These are phyloP conservation scores for Tryphoninae sp. DNA, from an alignment of 2,888 invertebrate genomes.

Conservation along the genomic window DNA sequence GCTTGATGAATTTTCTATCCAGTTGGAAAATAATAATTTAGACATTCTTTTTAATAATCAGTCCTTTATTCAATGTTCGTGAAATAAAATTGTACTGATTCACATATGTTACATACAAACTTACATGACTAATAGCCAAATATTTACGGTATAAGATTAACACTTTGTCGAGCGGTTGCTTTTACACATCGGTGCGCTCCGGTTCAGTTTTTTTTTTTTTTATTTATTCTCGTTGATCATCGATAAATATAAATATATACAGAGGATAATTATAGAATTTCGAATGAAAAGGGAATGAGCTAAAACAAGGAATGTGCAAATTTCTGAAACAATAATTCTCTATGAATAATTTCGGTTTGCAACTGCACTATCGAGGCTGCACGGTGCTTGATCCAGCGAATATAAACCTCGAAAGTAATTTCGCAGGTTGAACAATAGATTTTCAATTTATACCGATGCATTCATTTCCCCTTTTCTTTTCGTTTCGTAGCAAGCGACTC, in stretches of 20 bases:
- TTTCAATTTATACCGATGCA: slow-evolving; percentile 19
- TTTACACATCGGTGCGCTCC: neutral
- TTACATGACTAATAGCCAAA: slow-evolving; percentile 68
- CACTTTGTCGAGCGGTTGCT: neutral
- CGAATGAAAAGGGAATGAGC: slow-evolving; percentile 26
- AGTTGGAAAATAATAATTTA: neutral
- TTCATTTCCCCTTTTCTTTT: slow-evolving; percentile 1
- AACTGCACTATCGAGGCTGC: neutral
- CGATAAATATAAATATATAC: slow-evolving; percentile 56
- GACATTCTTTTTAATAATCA: slow-evolving; percentile 24
- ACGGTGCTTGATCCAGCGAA: neutral
- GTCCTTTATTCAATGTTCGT: slow-evolving; percentile 60
- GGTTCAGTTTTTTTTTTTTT: neutral
- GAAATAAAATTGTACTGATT: slow-evolving; percentile 72
- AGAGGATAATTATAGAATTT: slow-evolving; percentile 51
- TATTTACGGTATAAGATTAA: slow-evolving; percentile 38
- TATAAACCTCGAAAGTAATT: neutral
- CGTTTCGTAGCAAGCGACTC: slow-evolving; percentile 56
- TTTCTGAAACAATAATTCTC: slow-evolving; percentile 73
- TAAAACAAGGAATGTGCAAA: slow-evolving; percentile 43
- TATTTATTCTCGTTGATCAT: neutral
- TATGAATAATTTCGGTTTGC: slow-evolving; percentile 58
- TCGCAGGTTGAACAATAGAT: neutral
- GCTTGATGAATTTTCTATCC: neutral
- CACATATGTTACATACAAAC: slow-evolving; percentile 75